A percentile compares a stretch with the other conserved stretches of the same genome.
Conservation (phyloP, 2,888 invertebrate genomes). For the Melitaea athalia region DNA sequence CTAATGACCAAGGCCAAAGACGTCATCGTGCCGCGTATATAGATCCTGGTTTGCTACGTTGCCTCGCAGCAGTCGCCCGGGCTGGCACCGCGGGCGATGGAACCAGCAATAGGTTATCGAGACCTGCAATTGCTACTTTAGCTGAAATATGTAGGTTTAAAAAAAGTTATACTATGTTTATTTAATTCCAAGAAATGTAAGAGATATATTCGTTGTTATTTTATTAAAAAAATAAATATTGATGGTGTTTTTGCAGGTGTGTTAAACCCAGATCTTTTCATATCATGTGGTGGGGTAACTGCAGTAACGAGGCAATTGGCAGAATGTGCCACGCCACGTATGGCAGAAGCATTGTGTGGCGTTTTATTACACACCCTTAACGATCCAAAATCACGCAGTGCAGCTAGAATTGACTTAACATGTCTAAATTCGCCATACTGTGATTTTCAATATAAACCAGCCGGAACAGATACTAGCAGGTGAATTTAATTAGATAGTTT, state of each 20-base stretch:
- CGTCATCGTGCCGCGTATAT: constrained; percentile 86
- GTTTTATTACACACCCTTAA: constrained; percentile 93
- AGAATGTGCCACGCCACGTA: constrained; percentile 92
- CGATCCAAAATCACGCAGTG: constrained; percentile 89
- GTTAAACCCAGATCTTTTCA: constrained; percentile 90
- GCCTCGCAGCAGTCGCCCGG: constrained; percentile 90
- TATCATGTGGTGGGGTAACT: constrained; percentile 91
- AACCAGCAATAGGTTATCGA: constrained; percentile 89
- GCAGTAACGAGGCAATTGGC: constrained; percentile 91
- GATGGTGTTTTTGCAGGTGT: constrained; percentile 80
- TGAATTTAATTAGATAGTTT: constrained; percentile 52
- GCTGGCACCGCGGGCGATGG: constrained; percentile 88
- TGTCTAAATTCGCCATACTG: constrained; percentile 95
- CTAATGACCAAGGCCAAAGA: constrained; percentile 85
- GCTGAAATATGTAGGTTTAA: constrained; percentile 89
- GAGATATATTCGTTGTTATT: no score
- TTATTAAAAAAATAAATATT: not conserved
- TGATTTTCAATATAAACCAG: constrained; percentile 91
- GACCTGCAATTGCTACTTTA: constrained; percentile 92
- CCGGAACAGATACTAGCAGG: constrained; percentile 88
- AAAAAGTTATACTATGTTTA: not conserved
- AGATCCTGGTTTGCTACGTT: constrained; percentile 89
- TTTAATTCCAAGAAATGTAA: not conserved
- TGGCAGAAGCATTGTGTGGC: constrained; percentile 95
- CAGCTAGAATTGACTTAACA: constrained; percentile 90